phyloP scores from a whole-genome alignment of 64 coral and sea anemone genomes.

The Pocillopora verrucosa region DNA sequence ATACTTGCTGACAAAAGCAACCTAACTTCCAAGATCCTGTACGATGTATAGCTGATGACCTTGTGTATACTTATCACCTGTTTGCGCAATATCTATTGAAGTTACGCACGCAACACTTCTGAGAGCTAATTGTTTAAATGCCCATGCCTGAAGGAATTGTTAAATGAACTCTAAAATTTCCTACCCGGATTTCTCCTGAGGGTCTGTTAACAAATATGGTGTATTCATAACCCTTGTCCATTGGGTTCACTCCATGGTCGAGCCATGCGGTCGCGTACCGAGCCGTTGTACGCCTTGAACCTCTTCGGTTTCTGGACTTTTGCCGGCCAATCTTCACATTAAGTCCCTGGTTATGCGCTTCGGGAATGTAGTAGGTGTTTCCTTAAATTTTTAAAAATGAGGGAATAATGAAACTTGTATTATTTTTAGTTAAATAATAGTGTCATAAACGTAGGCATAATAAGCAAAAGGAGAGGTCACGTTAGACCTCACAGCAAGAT shows the following conservation, averaged over 20 bases:
- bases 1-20: too few relatives aligned
- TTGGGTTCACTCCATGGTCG: conserved; percentile 23
- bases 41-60: too few relatives aligned
- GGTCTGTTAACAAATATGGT: neutral
- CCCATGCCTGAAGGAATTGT: too few relatives aligned
- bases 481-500: too few relatives aligned
- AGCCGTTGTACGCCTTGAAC: neutral
- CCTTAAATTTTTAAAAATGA: conserved; percentile 7
- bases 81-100: too few relatives aligned
- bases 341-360: neutral
- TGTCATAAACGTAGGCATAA: neutral
- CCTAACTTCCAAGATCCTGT: too few relatives aligned
- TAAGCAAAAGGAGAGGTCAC: neutral
- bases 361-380: conserved; percentile 49
- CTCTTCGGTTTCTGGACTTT: conserved; percentile 14
- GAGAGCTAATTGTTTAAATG: too few relatives aligned
- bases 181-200: neutral
- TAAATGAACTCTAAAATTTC: too few relatives aligned
- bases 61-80: too few relatives aligned
- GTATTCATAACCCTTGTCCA: neutral
- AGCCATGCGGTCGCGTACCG: conserved; percentile 49
- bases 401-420: too few relatives aligned
- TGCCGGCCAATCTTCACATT: conserved; percentile 40
- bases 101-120: too few relatives aligned
- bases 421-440: too few relatives aligned